Base-by-base conservation (phyloP, 1,140 invertebrate genomes). In the Myzus persicae region DNA sequence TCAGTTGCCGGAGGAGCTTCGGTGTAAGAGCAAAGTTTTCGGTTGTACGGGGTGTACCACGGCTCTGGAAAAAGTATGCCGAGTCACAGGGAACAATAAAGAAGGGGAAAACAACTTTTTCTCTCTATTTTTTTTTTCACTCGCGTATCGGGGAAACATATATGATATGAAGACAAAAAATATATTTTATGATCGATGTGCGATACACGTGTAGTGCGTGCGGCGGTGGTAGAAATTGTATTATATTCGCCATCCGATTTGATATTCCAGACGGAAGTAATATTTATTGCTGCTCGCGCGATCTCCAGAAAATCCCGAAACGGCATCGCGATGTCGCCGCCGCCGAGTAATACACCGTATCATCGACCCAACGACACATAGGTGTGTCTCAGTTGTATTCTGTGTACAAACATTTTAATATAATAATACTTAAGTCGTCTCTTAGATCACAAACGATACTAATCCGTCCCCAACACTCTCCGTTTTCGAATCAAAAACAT, bases 191-290 rank as follows among this genome's bases (percentile, higher is more conserved):
- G 67, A 93, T 93, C 76, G n/a, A 84, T 85, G 91, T 93, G 59
- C 91, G 26, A 67, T n/a, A 54, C 46, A 42, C n/a, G 90, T 51
- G 24, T 85, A 51, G 48, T 54, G 42, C 42, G n/a, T 24, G 20
- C 22, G 46, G 20, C 9, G 36, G 24, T n/a, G 36, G 36, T 31
- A 85, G 59, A 54, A 93, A 93, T 82, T 18, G 44, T 84, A 92
- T 84, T 84, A 46, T 54, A 31, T 42, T 85, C 91, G 81, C 26
- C 31, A 84, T 76, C 90, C 81, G 46, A 93, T 93, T 93, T 54
- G 76, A 93, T 93, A 93, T 93, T 93, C 91, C 91, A 82, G 46
- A 84, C 91, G 91, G 81, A 93, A 85, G 46, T 54, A 54, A 54
- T 93, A 93, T 93, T 93, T 93, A 93, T 93, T 82, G 76, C 91